phyloP scores from a whole-genome alignment of 2,888 invertebrate genomes.

The Amphimallon solstitiale region DNA sequence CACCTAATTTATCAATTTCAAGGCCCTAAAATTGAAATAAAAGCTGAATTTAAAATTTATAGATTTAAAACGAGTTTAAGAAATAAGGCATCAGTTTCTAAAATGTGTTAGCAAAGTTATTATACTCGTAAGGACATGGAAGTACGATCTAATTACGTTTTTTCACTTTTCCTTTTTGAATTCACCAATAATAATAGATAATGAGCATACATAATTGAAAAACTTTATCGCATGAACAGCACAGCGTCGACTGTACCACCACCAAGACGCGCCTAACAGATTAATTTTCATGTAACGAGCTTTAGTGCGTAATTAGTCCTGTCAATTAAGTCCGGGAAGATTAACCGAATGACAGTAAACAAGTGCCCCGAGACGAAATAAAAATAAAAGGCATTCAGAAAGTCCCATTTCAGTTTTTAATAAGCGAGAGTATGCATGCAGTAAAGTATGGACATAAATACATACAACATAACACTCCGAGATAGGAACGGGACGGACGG shows the following conservation, averaged over 20 bases:
- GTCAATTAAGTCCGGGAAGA: slow-evolving; percentile 24
- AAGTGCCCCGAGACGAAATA: slow-evolving; percentile 19
- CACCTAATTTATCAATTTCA: too few species aligned
- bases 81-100: too few species aligned
- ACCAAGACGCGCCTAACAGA: neutral
- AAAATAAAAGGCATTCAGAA: slow-evolving; percentile 13
- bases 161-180: too few species aligned
- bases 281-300: slow-evolving; percentile 30
- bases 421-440: slow-evolving; percentile 3
- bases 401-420: neutral
- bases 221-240: neutral
- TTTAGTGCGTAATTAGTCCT: slow-evolving; percentile 22
- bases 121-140: too few species aligned
- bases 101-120: too few species aligned
- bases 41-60: too few species aligned
- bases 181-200: too few species aligned
- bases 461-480: neutral
- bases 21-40: too few species aligned
- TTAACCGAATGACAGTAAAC: slow-evolving; percentile 30
- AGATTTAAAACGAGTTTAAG: too few species aligned
- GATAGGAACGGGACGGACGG: neutral
- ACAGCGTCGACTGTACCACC: neutral
- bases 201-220: too few species aligned
- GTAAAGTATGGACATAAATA: neutral
- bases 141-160: too few species aligned